Evolutionary conservation across 2,113 vertebrate genomes (phyloP), one percentile per base, ranked within the genome.

Genomic region (Onychostruthus taczanowskii): DNA sequence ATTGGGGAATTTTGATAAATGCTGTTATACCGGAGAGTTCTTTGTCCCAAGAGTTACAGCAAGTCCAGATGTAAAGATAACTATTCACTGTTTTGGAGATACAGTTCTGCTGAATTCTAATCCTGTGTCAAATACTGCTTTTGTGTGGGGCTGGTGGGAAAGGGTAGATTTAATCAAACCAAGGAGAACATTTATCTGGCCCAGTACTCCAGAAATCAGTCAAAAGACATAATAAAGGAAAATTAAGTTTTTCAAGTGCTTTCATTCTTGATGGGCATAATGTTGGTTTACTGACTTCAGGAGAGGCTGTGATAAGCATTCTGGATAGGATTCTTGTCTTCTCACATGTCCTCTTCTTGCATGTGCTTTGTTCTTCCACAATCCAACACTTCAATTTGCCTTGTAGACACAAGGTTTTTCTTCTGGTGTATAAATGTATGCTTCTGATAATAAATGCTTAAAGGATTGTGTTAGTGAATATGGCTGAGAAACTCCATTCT

Each of bases 331-430:
- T 67, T 50, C 21, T 67, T 80, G 35, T 62, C 31, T n/a, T 84
- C 47, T 92, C 1, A 2, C 10, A 16, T 5, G 2, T 35, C 11
- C 53, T 53, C 17, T 83, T 70, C 33, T 46, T 81, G 33, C 12
- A 1, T 30, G 6, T 0, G 0, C n/a, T 64, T 75, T 68, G 11
- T 61, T 3, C 1, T 37, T 58, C 6, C 59, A 41, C 13, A 53
- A 7, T 59, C 62, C 75, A 58, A 19, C 16, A 31, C 24, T 78
- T 91, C 41, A 53, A 0, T 72, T 46, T 85, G 28, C 31, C 12
- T 70, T 43, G 4, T 31, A 69, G 37, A 37, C 16, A 17, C 1
- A 0, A 41, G 4, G 2, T 75, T 67, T 56, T 90, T 72, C 26
- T 90, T 83, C 53, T 73, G 41, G 20, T 37, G 3, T 56, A 18